A percentile compares a stretch with the other conserved stretches of the same genome.
Evolutionary conservation across 2,113 vertebrate genomes (phyloP).

Genomic region (Ptyas mucosa): DNA sequence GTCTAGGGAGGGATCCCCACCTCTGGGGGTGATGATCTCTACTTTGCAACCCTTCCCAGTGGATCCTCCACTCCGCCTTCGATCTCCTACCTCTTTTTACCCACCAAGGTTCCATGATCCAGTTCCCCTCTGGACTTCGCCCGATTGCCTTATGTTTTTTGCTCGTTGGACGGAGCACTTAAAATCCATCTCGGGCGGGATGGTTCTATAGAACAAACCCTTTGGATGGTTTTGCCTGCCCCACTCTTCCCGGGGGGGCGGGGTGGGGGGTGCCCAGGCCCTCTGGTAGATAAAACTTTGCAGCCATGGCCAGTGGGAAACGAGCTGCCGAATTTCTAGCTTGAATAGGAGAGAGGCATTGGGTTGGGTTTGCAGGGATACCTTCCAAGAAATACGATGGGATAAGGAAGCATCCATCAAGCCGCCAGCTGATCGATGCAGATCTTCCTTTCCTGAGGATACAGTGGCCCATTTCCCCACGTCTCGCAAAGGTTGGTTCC

Average conservation of each 20-base stretch:
- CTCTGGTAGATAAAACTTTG: not conserved
- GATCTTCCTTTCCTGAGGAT: not conserved
- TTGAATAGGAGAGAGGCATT: no score
- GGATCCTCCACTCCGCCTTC: not conserved
- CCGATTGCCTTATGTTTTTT: slow-evolving; percentile 14
- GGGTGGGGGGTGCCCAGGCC: no score
- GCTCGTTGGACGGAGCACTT: not conserved
- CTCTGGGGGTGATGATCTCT: no score
- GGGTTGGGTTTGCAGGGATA: no score
- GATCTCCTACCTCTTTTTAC: slow-evolving; percentile 16
- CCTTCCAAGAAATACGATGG: not conserved
- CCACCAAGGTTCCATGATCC: slow-evolving; percentile 24
- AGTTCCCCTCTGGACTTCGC: not conserved
- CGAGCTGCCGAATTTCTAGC: no score
- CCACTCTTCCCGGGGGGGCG: not conserved
- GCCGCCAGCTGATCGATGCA: no score
- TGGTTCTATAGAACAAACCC: not conserved
- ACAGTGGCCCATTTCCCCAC: not conserved
- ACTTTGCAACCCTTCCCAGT: not conserved
- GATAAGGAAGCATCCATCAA: no score
- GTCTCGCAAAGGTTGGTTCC: no score
- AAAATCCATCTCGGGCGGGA: not conserved
- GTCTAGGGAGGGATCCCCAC: not conserved
- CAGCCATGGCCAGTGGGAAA: not conserved
- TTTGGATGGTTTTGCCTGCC: not conserved